A percentile compares a stretch with the other conserved stretches of the same genome.
Conservation (phyloP, 2,113 vertebrate genomes). For the Petrocephalus microphthalmus region DNA sequence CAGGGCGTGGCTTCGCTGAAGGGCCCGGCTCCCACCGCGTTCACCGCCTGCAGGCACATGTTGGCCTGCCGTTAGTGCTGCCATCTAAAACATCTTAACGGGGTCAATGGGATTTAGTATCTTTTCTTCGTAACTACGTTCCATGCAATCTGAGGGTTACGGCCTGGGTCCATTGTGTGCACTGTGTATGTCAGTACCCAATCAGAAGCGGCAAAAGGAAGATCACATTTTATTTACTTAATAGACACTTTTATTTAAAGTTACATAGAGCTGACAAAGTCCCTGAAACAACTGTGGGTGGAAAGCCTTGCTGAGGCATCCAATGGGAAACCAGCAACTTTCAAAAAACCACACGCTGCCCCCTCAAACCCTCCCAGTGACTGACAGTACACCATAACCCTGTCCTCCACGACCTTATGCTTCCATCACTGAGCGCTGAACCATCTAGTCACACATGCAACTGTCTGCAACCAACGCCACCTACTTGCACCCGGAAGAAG, state of each 20-base stretch:
- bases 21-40: constrained; percentile 76
- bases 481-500: constrained; percentile 90
- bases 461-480: background rate
- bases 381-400: background rate
- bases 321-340: background rate
- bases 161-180: background rate
- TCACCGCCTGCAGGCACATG: constrained; percentile 65
- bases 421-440: background rate
- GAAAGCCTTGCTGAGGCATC: background rate
- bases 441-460: background rate
- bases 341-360: background rate
- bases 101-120: background rate
- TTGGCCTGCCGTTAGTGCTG: background rate
- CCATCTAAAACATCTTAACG: background rate
- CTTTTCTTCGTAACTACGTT: background rate
- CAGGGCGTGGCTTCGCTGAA: constrained; percentile 84
- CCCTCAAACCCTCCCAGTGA: background rate
- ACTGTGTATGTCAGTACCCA: background rate
- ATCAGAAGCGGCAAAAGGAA: background rate
- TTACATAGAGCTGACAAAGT: background rate
- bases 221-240: background rate
- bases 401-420: background rate
- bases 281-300: background rate
- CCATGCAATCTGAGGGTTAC: background rate
- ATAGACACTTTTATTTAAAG: background rate